Conservation (phyloP, 2,888 invertebrate species). For the Hydrotaea cyrtoneurina region DNA sequence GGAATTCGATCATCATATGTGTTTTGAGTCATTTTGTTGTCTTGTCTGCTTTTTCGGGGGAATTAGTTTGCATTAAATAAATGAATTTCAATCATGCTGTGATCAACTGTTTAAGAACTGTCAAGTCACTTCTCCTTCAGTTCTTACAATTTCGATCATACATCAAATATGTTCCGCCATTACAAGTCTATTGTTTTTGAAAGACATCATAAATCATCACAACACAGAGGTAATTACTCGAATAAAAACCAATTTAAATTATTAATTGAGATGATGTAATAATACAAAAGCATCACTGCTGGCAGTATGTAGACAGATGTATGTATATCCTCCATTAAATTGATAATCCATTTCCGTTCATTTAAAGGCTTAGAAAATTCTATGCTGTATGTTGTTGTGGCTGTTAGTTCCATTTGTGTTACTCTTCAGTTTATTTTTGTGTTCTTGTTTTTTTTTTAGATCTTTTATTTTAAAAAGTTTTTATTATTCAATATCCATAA, state of each 20-base stretch:
- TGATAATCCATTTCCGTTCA: neutral
- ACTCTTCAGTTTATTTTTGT: neutral
- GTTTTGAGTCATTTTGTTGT: neutral
- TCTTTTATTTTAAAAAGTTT: neutral
- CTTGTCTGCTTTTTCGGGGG: neutral
- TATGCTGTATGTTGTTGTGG: neutral
- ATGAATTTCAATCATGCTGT: neutral
- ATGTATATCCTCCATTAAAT: neutral
- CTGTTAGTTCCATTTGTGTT: neutral
- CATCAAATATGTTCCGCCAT: neutral
- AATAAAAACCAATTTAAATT: constrained; percentile 3
- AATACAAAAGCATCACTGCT: neutral
- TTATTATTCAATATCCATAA: neutral
- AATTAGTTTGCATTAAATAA: neutral
- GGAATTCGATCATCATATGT: no score
- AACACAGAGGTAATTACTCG: neutral
- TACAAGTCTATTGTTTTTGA: neutral
- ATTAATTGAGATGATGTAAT: constrained; percentile 15
- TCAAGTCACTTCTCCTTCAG: neutral
- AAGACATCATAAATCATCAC: constrained; percentile 14
- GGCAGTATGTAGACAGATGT: neutral
- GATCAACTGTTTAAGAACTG: neutral
- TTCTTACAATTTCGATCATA: neutral
- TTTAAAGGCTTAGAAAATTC: neutral
- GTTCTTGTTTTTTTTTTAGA: neutral